Percentiles rank a stretch among this genome's conserved stretches.
Conservation (phyloP, 2,797 vertebrate genomes). For the Oreonectes daqikongensis region DNA sequence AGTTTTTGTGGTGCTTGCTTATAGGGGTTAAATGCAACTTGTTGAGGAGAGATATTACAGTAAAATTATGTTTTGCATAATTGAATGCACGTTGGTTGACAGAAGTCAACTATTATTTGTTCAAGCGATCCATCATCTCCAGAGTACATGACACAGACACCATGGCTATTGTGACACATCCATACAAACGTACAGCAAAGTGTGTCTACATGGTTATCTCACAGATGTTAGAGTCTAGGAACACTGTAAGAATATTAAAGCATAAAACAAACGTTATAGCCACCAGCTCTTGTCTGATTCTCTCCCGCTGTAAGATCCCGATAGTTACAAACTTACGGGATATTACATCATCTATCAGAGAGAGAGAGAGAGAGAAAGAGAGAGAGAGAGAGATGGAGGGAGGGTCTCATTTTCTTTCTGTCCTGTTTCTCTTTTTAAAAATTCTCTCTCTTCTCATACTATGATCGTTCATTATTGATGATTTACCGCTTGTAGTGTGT, state of each 20-base stretch:
- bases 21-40: too few species aligned
- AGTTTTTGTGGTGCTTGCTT: background rate
- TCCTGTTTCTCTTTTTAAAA: background rate
- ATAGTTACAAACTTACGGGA: constrained; percentile 27
- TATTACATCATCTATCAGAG: constrained; percentile 43
- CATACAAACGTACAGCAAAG: background rate
- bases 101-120: too few species aligned
- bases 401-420: background rate
- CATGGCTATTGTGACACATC: background rate
- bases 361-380: constrained; percentile 10
- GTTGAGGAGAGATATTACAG: too few species aligned
- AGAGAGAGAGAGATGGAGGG: constrained; percentile 9
- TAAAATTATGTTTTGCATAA: too few species aligned
- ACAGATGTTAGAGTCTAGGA: background rate
- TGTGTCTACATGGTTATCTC: constrained; percentile 2
- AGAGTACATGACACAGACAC: background rate
- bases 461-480: constrained; percentile 9
- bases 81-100: too few species aligned
- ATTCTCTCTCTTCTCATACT: constrained; percentile 17
- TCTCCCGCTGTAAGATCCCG: background rate
- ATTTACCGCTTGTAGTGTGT: background rate
- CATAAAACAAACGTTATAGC: constrained; percentile 36
- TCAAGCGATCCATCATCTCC: background rate
- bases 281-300: background rate
- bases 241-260: constrained; percentile 16